Conservation (phyloP, 2,113 vertebrate species). For the Lota lota region DNA sequence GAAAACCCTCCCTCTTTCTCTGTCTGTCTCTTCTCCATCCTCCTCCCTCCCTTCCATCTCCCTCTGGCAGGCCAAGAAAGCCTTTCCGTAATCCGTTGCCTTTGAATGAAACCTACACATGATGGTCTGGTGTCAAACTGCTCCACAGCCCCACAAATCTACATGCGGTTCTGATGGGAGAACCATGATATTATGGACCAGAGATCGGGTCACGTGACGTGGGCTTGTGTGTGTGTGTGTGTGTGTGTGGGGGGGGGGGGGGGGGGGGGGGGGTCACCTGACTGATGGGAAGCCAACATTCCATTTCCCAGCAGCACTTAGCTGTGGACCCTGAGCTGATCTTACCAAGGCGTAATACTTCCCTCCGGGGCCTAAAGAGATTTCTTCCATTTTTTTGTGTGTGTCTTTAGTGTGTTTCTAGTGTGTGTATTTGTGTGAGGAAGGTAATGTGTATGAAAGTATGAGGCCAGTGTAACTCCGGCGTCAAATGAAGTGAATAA, state of each 20-base stretch:
- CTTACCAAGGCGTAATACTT: constrained; percentile 39
- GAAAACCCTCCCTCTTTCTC: neutral
- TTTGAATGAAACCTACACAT: neutral
- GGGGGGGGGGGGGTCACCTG: constrained; percentile 41
- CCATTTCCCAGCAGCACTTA: constrained; percentile 67
- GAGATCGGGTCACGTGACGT: neutral
- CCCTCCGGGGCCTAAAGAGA: constrained; percentile 43
- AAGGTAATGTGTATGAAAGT: too few relatives aligned
- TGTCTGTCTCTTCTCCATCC: too few relatives aligned
- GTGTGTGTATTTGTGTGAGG: constrained; percentile 15
- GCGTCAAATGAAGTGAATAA: too few relatives aligned
- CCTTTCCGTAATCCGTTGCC: neutral
- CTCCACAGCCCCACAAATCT: neutral
- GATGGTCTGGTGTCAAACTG: neutral
- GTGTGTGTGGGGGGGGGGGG: neutral
- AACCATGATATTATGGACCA: too few relatives aligned
- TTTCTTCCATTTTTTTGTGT: constrained; percentile 10
- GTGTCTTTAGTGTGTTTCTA: constrained; percentile 18
- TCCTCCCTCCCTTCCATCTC: too few relatives aligned
- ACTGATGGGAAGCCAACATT: constrained; percentile 53
- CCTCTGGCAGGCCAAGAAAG: too few relatives aligned
- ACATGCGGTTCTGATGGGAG: neutral
- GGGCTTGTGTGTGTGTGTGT: too few relatives aligned
- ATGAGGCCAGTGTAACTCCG: too few relatives aligned
- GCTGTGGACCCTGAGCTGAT: constrained; percentile 49